Percentiles rank a stretch among this genome's conserved stretches.
These are phyloP conservation scores for Erpornis zantholeuca DNA, from an alignment of 2,113 vertebrate species.

Conservation along the genomic window DNA sequence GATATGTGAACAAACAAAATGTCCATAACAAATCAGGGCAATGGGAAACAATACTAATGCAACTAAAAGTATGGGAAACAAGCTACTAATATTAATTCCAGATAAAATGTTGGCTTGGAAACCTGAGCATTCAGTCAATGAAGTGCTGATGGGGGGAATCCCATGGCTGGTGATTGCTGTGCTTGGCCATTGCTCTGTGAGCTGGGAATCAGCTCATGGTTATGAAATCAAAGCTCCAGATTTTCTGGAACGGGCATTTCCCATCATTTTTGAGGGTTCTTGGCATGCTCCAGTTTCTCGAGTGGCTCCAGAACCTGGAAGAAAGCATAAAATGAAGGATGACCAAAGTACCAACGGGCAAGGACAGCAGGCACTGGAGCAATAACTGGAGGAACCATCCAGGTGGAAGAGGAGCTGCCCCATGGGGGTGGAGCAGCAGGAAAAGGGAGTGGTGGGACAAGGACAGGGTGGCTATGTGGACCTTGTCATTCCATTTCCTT, in stretches of 20 bases:
- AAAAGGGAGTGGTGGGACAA: accelerated
- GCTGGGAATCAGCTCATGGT: neutral
- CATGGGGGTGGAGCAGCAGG: neutral
- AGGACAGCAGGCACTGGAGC: neutral
- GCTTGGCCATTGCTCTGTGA: neutral
- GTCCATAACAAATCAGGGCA: neutral
- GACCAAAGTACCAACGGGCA: accelerated
- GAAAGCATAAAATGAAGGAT: neutral
- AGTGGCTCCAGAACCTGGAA: neutral
- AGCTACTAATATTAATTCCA: neutral
- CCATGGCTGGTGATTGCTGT: accelerated
- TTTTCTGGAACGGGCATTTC: neutral
- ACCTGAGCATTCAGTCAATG: neutral
- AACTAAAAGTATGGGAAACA: neutral
- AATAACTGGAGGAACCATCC: neutral
- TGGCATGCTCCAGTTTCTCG: accelerated
- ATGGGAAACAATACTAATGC: neutral
- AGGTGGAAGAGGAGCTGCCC: neutral
- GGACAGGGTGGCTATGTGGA: accelerated
- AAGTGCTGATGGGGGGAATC: neutral
- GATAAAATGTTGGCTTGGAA: neutral
- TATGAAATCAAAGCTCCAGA: neutral
- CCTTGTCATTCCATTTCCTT: neutral
- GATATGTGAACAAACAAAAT: neutral
- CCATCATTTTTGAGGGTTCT: neutral